These are phyloP conservation scores for Oncorhynchus clarkii DNA, from an alignment of 2,113 vertebrate genomes.

Conservation along the genomic window DNA sequence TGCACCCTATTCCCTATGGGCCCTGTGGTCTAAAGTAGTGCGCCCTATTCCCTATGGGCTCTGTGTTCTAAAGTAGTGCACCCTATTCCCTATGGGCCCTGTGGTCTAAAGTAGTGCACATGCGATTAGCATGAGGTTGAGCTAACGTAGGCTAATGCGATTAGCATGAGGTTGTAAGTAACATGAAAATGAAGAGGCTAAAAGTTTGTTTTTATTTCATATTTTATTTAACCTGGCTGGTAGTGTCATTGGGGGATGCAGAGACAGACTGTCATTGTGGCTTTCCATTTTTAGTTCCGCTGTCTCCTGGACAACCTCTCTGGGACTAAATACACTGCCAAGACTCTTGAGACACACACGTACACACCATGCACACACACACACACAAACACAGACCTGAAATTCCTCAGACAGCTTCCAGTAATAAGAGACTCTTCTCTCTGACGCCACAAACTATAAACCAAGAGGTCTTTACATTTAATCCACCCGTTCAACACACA, in stretches of 20 bases:
- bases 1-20: too few relatives aligned
- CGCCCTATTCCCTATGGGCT: too few relatives aligned
- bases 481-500: background rate
- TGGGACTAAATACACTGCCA: background rate
- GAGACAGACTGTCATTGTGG: slow-evolving; percentile 11
- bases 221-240: too few relatives aligned
- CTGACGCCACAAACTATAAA: background rate
- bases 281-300: slow-evolving; percentile 27
- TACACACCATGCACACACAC: background rate
- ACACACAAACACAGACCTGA: slow-evolving; percentile 4
- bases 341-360: background rate
- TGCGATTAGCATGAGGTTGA: too few relatives aligned
- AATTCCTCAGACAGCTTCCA: slow-evolving; percentile 44
- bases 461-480: background rate
- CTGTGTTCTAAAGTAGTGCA: too few relatives aligned
- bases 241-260: background rate
- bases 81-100: too few relatives aligned
- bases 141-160: too few relatives aligned
- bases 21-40: too few relatives aligned
- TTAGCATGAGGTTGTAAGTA: too few relatives aligned
- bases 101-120: too few relatives aligned
- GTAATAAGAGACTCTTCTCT: slow-evolving; percentile 31
- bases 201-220: too few relatives aligned
- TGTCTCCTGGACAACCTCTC: slow-evolving; percentile 7
- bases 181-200: too few relatives aligned